These are phyloP conservation scores for Brachionus paranguensis DNA, from an alignment of 1,140 invertebrate species.

Conservation along the genomic window DNA sequence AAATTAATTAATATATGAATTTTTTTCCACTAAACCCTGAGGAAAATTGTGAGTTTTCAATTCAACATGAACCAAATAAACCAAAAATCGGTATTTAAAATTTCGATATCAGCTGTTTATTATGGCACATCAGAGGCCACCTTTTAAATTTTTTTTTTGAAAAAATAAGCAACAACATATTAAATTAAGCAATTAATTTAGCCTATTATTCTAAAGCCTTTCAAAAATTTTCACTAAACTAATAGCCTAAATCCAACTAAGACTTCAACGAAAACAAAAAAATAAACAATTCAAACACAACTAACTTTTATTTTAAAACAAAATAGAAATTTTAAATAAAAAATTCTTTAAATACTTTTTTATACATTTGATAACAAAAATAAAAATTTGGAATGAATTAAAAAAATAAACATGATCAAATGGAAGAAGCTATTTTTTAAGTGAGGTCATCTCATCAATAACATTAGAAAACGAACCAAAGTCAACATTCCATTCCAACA, in stretches of 20 bases:
- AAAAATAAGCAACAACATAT: too few species aligned
- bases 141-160: too few species aligned
- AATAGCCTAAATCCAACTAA: background rate
- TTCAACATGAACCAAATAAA: too few species aligned
- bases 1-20: too few species aligned
- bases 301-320: background rate
- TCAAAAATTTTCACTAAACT: background rate
- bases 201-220: background rate
- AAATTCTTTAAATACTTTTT: background rate
- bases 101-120: too few species aligned
- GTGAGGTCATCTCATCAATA: background rate
- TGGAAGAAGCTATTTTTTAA: background rate
- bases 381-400: background rate
- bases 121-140: too few species aligned
- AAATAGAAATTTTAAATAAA: background rate
- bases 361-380: background rate
- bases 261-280: background rate
- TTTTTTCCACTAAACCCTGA: too few species aligned
- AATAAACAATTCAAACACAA: background rate
- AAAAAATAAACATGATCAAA: background rate
- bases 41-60: too few species aligned
- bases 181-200: too few species aligned
- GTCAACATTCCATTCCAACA: slow-evolving; percentile 13
- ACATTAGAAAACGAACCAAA: background rate
- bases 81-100: too few species aligned